Evolutionary conservation across 2,113 vertebrate species (phyloP), one percentile per base, ranked within the genome.

Genomic region (Silurus glanis): DNA sequence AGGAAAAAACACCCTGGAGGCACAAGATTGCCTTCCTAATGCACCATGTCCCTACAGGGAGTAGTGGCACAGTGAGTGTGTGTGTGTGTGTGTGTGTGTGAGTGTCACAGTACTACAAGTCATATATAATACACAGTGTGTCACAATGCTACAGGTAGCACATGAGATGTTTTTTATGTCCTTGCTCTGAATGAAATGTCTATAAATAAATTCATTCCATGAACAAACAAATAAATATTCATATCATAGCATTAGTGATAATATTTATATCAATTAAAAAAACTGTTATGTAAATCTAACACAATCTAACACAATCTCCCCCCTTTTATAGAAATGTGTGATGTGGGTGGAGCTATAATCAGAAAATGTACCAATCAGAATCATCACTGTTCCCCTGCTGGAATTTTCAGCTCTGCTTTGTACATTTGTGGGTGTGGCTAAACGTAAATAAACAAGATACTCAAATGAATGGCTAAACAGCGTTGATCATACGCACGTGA

Each of bases 1-100:
- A 53, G 58, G 49, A 21, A 62, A 78, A 87, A 66, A 56, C 37
- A 53, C 78, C 69, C 59, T 28, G 82, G 81, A 88, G 74, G 87
- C 74, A 59, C 59, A 56, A 86, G 84, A 88, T 83, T 83, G 81
- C 47, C 53, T 86, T 85, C 69, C 80, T 85, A 88, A 88, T 83
- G 84, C 82, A 67, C 53, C 69, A 5, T 82, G 23, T 83, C 55
- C 84, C 55, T 78, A 53, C 59, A 76, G 67, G 53, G 83, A 17
- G 51, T 69, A 58, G 3, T 9, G 28, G 62, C 49, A 25, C 58
- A 25, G 45, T 12, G 47, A 51, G 72, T 51, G 72, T 13, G 72
- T 55, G 75, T 56, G 23, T 28, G 49, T 78, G 78, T 9, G 67
- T 37, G 80, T 64, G 79, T 81, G 79, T 59, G 72, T 62, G 83